phyloP scores from a whole-genome alignment of 1,140 invertebrate species.

The Aplysia californica region DNA sequence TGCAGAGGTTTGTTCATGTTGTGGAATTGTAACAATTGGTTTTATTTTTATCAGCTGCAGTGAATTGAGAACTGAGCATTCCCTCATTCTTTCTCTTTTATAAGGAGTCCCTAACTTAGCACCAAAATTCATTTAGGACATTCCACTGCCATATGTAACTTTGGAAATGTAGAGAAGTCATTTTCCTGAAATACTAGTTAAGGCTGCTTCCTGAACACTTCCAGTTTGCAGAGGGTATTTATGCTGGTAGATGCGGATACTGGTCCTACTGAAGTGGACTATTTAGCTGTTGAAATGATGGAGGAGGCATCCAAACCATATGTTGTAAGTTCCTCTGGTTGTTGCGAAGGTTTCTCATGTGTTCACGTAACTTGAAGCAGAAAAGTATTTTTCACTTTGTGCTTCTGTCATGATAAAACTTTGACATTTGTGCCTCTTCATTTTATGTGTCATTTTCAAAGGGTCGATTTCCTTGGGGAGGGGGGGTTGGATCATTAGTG shows the following conservation, averaged over 20 bases:
- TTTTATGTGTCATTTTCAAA: neutral
- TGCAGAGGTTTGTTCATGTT: neutral
- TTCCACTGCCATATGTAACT: neutral
- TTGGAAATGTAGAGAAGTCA: neutral
- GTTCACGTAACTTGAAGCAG: no score
- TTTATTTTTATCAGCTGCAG: neutral
- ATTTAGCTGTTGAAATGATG: conserved; percentile 60
- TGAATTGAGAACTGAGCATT: neutral
- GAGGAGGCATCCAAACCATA: conserved; percentile 47
- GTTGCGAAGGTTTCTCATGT: neutral
- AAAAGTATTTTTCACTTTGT: neutral
- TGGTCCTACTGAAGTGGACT: conserved; percentile 53
- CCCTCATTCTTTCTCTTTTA: neutral
- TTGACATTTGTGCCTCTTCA: neutral
- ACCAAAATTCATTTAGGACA: neutral
- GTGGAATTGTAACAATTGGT: neutral
- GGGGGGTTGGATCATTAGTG: neutral
- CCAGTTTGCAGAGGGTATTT: conserved; percentile 57
- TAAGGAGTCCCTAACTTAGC: neutral
- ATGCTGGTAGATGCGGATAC: conserved; percentile 54
- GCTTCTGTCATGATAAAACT: neutral
- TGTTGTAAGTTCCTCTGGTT: conserved; percentile 31
- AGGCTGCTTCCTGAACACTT: conserved; percentile 12
- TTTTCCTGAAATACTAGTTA: neutral
- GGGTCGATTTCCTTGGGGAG: neutral